A percentile compares a stretch with the other conserved stretches of the same genome.
phyloP scores from a whole-genome alignment of 1,140 invertebrate genomes.

The Probaryconus sp. region DNA sequence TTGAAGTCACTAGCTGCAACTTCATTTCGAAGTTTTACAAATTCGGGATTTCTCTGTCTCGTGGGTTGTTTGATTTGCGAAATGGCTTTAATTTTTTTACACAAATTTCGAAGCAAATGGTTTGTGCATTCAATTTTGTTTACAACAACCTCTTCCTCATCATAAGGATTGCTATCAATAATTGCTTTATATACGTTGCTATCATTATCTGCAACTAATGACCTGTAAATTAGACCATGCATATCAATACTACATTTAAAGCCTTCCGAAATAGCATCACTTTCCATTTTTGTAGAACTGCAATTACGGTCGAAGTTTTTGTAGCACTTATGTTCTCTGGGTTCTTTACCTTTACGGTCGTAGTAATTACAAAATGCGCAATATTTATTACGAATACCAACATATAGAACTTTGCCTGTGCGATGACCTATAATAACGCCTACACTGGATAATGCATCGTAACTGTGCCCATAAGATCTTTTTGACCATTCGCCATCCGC shows the following conservation, averaged over 20 bases:
- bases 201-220: conserved; percentile 60
- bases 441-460: conserved; percentile 65
- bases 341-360: neutral
- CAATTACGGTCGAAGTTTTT: conserved; percentile 5
- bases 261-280: conserved; percentile 51
- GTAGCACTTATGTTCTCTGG: conserved; percentile 7
- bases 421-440: conserved; percentile 63
- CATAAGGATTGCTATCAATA: conserved; percentile 65
- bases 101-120: conserved; percentile 14
- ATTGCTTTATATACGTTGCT: conserved; percentile 24
- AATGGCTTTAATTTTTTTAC: conserved; percentile 12
- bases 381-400: conserved; percentile 71
- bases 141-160: conserved; percentile 9
- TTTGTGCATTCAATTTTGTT: conserved; percentile 18
- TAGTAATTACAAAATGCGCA: conserved; percentile 48
- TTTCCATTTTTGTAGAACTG: conserved; percentile 16
- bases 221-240: conserved; percentile 54
- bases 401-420: conserved; percentile 66
- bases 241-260: conserved; percentile 62
- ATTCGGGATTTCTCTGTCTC: neutral
- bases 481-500: conserved; percentile 68
- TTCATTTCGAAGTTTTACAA: neutral
- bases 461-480: conserved; percentile 62
- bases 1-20: neutral
- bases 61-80: neutral